Base-by-base conservation (phyloP, 1,140 invertebrate species). In the Archivesica marissinica region DNA sequence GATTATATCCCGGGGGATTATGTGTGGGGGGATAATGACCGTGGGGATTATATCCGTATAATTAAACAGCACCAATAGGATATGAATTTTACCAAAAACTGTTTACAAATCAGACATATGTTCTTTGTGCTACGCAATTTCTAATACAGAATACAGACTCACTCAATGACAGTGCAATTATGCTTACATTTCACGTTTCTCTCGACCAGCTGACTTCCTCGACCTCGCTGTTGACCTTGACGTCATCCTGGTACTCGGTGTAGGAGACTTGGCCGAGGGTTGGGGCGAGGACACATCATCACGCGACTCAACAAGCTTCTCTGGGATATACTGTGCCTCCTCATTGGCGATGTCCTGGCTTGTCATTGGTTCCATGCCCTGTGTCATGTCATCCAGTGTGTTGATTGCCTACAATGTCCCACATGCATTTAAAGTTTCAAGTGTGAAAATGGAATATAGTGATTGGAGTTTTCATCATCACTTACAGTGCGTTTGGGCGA, bases 211-310 rank as follows among this genome's bases (percentile, higher is more conserved):
- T 11, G 30, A 3, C 41, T 84, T 86, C 79, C 68, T 83, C 28
- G 88, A 87, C 50, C 64, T 82, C 0, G 64, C 80, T n/a, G 88
- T 74, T 0, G 68, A 81, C 50, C 66, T 52, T 56, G 79, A 28
- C 4, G 75, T 77, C 39, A 64, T 38, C n/a, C 84, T 79, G 15
- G 80, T 52, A 85, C 87, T 88, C 13, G 66, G 68, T 9, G 72
- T 85, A 0, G 87, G 87, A 20, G 88, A 87, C 41, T 80, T 88
- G 11, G 54, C 59, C 1, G 90, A 90, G 15, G 56, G 59, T 61
- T 87, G 88, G 39, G 90, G 88, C 9, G 87, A 44, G 7, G 28
- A 39, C 28, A 30, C 23, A 33, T 35, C 44, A 30, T 28, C 25
- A 30, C 64, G 47, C 52, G 68, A 59, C 13, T 76, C 25, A 2